Conservation (phyloP, 2,888 invertebrate species). For the Mythimna pallens region DNA sequence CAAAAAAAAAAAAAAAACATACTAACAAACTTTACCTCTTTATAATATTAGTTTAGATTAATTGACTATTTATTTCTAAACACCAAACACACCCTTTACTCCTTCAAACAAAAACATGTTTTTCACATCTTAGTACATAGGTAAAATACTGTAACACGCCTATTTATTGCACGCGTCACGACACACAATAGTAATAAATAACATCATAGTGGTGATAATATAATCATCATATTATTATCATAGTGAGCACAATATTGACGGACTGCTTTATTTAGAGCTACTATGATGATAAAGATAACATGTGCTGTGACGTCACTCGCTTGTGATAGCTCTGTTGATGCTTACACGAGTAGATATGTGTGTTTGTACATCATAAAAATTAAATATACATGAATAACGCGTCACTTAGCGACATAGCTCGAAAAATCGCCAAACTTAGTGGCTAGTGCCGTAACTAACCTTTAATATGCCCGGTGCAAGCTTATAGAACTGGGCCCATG, state of each 20-base stretch:
- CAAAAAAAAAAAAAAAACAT: no score
- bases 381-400: not conserved
- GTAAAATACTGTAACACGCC: not conserved
- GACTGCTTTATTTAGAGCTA: constrained; percentile 2
- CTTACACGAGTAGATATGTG: not conserved
- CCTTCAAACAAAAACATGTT: constrained; percentile 26
- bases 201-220: constrained; percentile 28
- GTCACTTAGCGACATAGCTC: no score
- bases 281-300: constrained; percentile 5
- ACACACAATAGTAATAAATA: constrained; percentile 18
- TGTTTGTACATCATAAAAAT: not conserved
- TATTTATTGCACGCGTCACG: constrained; percentile 32
- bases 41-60: no score
- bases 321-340: constrained; percentile 14
- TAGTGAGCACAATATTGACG: constrained; percentile 35
- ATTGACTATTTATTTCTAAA: not conserved
- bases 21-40: no score
- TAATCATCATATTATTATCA: constrained; percentile 38
- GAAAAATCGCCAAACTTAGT: no score
- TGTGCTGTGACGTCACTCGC: constrained; percentile 23
- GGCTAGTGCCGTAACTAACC: no score
- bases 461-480: no score
- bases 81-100: not conserved
- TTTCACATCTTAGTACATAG: not conserved
- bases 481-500: no score